Evolutionary conservation across 2,797 vertebrate species (phyloP).

Genomic region (Sebastiscus tertius): DNA sequence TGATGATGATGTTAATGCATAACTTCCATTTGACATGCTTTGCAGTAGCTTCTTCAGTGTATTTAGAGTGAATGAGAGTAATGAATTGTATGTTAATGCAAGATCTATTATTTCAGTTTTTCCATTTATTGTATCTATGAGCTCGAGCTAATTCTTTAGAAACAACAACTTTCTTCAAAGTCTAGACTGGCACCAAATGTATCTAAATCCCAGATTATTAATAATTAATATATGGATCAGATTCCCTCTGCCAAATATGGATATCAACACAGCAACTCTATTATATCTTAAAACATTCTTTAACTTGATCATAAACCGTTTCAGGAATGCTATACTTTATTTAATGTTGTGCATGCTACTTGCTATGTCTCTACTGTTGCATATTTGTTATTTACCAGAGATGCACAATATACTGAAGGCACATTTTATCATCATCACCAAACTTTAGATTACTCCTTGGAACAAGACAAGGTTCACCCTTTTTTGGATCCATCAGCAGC

Average conservation of each 20-base stretch:
- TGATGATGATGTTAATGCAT: neutral
- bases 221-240: no score
- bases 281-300: no score
- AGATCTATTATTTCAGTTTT: neutral
- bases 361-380: neutral
- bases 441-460: no score
- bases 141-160: neutral
- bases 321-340: neutral
- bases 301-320: no score
- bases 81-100: neutral
- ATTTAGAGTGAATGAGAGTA: neutral
- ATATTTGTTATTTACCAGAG: neutral
- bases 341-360: neutral
- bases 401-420: no score
- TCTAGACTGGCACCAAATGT: neutral
- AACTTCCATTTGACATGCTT: neutral
- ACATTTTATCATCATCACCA: no score
- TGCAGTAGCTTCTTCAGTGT: neutral
- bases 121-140: conserved; percentile 32
- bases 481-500: no score
- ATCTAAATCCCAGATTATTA: neutral
- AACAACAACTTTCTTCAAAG: neutral
- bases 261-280: no score
- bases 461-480: no score
- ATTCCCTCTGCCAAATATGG: no score